These are phyloP conservation scores for Pomatostomus ruficeps DNA, from an alignment of 2,113 vertebrate species.

Conservation along the genomic window DNA sequence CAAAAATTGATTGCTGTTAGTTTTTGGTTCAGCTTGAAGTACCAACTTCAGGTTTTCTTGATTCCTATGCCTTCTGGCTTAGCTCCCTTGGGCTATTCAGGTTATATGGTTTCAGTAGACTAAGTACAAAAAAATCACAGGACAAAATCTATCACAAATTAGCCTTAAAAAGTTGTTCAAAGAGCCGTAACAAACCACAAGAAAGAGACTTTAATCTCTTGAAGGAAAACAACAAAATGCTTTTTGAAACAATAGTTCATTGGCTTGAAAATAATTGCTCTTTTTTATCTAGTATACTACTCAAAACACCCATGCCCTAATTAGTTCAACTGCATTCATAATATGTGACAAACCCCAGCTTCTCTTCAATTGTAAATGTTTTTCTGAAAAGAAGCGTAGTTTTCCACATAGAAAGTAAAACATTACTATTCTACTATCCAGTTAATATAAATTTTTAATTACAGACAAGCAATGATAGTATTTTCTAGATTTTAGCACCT, in stretches of 20 bases:
- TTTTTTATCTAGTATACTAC: not conserved
- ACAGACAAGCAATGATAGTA: not conserved
- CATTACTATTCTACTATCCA: not conserved
- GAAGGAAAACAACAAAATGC: constrained; percentile 42
- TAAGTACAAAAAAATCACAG: not conserved
- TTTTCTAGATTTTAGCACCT: not conserved
- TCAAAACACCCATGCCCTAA: not conserved
- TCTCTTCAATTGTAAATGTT: not conserved
- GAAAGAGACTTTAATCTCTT: constrained; percentile 38
- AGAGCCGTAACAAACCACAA: constrained; percentile 32
- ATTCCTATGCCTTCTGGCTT: constrained; percentile 19
- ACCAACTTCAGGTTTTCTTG: not conserved
- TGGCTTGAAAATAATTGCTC: constrained; percentile 2
- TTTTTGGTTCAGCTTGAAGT: not conserved
- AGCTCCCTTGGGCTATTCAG: constrained; percentile 22
- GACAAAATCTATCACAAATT: constrained; percentile 19
- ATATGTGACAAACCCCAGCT: not conserved
- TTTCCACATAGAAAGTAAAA: not conserved
- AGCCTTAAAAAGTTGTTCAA: constrained; percentile 27
- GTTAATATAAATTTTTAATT: not conserved
- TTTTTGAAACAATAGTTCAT: constrained; percentile 14
- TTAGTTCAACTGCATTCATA: not conserved
- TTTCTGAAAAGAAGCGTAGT: not conserved
- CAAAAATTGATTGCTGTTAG: not conserved
- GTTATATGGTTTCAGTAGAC: constrained; percentile 25